A percentile compares a stretch with the other conserved stretches of the same genome.
Evolutionary conservation across 2,888 invertebrate genomes (phyloP).

Genomic region (Scaptomyza cyrtandrae): DNA sequence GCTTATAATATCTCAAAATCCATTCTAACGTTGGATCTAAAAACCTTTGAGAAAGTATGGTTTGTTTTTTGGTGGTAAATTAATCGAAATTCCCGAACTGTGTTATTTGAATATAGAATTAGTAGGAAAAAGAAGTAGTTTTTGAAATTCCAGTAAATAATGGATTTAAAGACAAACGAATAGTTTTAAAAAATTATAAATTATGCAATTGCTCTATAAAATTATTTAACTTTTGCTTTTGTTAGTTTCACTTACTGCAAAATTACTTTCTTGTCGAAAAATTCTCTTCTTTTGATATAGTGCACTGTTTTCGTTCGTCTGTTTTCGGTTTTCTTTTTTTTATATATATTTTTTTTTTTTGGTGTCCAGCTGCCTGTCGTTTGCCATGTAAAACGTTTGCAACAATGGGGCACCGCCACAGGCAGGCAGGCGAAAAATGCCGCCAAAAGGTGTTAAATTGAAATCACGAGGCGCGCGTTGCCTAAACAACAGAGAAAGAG

Average conservation of each 20-base stretch:
- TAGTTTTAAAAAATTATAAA: too few relatives aligned
- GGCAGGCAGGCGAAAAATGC: slow-evolving; percentile 71
- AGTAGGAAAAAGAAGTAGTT: too few relatives aligned
- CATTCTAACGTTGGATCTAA: too few relatives aligned
- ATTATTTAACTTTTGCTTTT: background rate
- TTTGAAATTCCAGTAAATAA: too few relatives aligned
- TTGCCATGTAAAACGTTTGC: slow-evolving; percentile 61
- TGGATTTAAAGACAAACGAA: too few relatives aligned
- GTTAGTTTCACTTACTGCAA: background rate
- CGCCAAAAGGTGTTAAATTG: slow-evolving; percentile 83
- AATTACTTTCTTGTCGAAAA: background rate
- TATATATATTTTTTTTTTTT: background rate
- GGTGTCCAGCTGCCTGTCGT: slow-evolving; percentile 31
- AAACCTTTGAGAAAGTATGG: too few relatives aligned
- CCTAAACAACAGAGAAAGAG: background rate
- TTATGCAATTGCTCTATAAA: background rate
- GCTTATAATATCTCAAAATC: too few relatives aligned
- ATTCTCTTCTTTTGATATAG: background rate
- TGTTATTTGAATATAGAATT: too few relatives aligned
- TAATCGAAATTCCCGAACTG: too few relatives aligned
- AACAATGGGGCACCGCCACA: slow-evolving; percentile 55
- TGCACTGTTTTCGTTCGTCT: slow-evolving; percentile 8
- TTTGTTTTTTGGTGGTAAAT: too few relatives aligned
- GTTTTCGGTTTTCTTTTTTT: background rate
- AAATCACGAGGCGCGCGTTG: slow-evolving; percentile 75